phyloP scores from a whole-genome alignment of 2,113 vertebrate genomes.

The Polypterus bichir region DNA sequence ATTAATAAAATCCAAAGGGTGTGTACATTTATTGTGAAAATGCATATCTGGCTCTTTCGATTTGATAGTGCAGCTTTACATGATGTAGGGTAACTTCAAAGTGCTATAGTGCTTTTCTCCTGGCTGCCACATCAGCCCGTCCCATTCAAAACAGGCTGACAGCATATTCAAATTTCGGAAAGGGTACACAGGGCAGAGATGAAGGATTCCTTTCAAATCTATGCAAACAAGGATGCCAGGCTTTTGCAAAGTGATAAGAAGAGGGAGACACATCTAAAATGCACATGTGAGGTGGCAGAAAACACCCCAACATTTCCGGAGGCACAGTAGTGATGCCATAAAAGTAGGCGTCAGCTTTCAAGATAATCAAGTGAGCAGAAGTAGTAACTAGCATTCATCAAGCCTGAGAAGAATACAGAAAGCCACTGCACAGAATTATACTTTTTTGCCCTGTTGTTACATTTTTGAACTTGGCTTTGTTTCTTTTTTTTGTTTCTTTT shows the following conservation, averaged over 20 bases:
- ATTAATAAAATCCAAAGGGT: too few relatives aligned
- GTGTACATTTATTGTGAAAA: too few relatives aligned
- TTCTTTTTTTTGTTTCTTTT: too few relatives aligned
- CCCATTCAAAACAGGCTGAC: constrained; percentile 39
- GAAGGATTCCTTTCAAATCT: constrained; percentile 43
- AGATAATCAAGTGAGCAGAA: too few relatives aligned
- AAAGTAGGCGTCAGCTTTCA: too few relatives aligned
- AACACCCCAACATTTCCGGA: not conserved
- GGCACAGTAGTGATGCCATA: too few relatives aligned
- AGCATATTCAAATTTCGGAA: constrained; percentile 19
- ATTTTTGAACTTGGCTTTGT: too few relatives aligned
- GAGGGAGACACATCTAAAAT: constrained; percentile 26
- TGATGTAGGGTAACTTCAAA: too few relatives aligned
- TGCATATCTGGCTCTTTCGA: not conserved
- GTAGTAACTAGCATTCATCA: too few relatives aligned
- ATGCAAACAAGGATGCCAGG: constrained; percentile 41
- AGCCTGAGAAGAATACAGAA: too few relatives aligned
- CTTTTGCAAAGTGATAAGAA: not conserved
- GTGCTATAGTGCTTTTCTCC: not conserved
- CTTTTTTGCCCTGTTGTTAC: too few relatives aligned
- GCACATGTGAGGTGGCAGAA: constrained; percentile 9
- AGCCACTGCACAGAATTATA: too few relatives aligned
- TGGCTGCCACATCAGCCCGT: constrained; percentile 11
- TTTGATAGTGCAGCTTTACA: not conserved
- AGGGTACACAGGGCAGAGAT: constrained; percentile 35